Evolutionary conservation across 2,888 invertebrate species (phyloP).

Genomic region (Metopia argyrocephala): DNA sequence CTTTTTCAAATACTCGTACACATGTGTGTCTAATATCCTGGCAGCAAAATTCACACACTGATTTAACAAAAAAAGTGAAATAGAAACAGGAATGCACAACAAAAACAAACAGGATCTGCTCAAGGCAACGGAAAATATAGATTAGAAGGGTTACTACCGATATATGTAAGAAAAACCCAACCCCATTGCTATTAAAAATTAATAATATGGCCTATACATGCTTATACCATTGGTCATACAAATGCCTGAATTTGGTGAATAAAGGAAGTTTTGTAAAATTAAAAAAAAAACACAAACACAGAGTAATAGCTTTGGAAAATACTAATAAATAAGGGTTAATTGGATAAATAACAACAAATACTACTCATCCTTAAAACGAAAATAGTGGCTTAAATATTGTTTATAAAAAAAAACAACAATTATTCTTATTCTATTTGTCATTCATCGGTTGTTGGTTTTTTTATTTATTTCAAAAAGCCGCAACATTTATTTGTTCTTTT

Average conservation of each 20-base stretch:
- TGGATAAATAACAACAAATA: slow-evolving; percentile 55
- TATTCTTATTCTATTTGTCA: not conserved
- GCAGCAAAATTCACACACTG: slow-evolving; percentile 44
- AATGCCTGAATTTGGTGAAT: not conserved
- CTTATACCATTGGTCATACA: slow-evolving; percentile 35
- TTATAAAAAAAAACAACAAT: too few relatives aligned
- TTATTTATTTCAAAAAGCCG: slow-evolving; percentile 62
- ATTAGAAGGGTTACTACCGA: slow-evolving; percentile 58
- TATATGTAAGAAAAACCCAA: too few relatives aligned
- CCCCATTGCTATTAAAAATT: too few relatives aligned
- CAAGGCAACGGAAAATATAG: slow-evolving; percentile 59
- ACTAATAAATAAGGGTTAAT: slow-evolving; percentile 59
- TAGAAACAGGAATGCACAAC: not conserved
- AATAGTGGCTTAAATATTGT: slow-evolving; percentile 37
- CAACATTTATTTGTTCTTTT: slow-evolving; percentile 61
- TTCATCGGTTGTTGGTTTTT: not conserved
- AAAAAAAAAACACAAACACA: too few relatives aligned
- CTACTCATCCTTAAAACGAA: too few relatives aligned
- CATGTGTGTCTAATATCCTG: not conserved
- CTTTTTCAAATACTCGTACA: not conserved
- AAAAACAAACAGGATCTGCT: slow-evolving; percentile 12
- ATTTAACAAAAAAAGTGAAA: slow-evolving; percentile 16
- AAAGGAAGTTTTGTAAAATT: too few relatives aligned
- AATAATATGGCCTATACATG: not conserved
- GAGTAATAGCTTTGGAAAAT: slow-evolving; percentile 3